Evolutionary conservation across 2,797 vertebrate species (phyloP).

Genomic region (Acipenser ruthenus): DNA sequence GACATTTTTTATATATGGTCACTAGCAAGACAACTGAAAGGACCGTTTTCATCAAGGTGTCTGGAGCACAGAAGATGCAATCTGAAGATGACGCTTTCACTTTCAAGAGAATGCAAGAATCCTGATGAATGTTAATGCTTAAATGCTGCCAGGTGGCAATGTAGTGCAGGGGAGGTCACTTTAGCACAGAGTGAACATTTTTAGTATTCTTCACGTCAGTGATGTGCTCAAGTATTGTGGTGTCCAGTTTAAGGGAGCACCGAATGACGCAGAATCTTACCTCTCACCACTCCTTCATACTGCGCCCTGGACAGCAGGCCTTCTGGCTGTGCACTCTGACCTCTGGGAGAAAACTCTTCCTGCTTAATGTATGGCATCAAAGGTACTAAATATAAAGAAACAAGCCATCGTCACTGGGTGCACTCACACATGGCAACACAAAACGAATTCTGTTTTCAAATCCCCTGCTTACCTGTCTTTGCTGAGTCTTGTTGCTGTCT

Average conservation of each 20-base stretch:
- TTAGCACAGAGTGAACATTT: background rate
- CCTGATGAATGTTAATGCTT: slow-evolving; percentile 12
- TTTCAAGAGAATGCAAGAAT: slow-evolving; percentile 6
- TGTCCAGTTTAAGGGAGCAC: too few species aligned
- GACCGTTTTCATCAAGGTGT: slow-evolving; percentile 7
- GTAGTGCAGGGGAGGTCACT: background rate
- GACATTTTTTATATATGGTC: background rate
- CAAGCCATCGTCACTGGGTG: background rate
- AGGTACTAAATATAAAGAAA: slow-evolving; percentile 29
- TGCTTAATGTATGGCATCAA: slow-evolving; percentile 74
- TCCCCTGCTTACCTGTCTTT: slow-evolving; percentile 73
- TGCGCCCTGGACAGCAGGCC: slow-evolving; percentile 69
- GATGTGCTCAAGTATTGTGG: background rate
- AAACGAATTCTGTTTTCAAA: background rate
- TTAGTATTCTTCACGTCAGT: background rate
- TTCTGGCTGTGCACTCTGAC: slow-evolving; percentile 61
- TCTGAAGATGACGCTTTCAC: background rate
- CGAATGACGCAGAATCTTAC: slow-evolving; percentile 35
- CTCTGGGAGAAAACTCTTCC: slow-evolving; percentile 75
- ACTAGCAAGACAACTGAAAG: background rate
- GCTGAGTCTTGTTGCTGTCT: slow-evolving; percentile 77
- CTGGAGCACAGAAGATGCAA: too few species aligned
- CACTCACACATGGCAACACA: background rate
- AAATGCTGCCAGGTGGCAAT: background rate
- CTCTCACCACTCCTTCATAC: slow-evolving; percentile 78